Conservation (phyloP, 2,797 vertebrate species). For the Pseudotriccus pelzelni region DNA sequence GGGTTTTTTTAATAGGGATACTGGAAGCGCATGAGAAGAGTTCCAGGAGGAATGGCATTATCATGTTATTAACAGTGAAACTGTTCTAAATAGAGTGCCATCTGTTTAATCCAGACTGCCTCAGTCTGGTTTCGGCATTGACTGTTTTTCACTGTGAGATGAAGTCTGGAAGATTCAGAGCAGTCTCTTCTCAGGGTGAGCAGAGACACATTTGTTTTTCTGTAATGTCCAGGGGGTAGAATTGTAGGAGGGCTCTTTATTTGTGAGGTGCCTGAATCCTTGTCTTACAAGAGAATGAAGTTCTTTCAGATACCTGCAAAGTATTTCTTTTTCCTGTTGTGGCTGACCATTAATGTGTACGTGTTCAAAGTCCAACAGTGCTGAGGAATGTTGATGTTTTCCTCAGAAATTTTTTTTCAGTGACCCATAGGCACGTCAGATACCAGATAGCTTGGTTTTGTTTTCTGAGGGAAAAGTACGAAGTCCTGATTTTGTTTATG, state of each 20-base stretch:
- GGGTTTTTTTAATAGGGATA: neutral
- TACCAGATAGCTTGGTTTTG: neutral
- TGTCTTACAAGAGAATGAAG: neutral
- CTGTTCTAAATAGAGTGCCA: conserved; percentile 33
- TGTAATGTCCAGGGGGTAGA: neutral
- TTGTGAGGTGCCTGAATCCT: neutral
- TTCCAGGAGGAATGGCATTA: conserved; percentile 29
- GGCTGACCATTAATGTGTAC: neutral
- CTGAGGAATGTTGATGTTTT: neutral
- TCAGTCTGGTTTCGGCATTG: conserved; percentile 27
- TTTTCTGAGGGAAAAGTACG: neutral
- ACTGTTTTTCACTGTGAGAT: conserved; percentile 2
- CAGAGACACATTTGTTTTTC: neutral
- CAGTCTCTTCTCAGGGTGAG: neutral
- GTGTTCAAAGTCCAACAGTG: neutral
- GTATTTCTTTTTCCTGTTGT: neutral
- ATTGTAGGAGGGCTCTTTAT: neutral
- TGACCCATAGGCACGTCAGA: neutral
- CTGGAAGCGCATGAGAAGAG: neutral
- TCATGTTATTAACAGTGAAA: conserved; percentile 46
- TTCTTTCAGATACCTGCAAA: neutral
- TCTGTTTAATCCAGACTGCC: conserved; percentile 41
- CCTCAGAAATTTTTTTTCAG: neutral
- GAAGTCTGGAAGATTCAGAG: conserved; percentile 16
- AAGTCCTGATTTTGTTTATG: neutral